phyloP scores from a whole-genome alignment of 2,888 invertebrate genomes.

The Agrochola lychnidis region DNA sequence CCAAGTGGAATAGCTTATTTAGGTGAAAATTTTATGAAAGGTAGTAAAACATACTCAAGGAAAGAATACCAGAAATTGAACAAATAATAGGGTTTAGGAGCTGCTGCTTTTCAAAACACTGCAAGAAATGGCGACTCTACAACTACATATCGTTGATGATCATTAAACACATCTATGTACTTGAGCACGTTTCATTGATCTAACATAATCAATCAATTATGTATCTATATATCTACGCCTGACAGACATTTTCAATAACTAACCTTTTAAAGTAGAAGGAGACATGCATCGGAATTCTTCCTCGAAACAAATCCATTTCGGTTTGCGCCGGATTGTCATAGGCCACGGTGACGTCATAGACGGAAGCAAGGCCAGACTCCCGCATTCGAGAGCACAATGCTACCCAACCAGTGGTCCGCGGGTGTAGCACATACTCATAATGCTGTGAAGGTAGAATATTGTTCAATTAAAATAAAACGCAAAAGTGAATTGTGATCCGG shows the following conservation, averaged over 20 bases:
- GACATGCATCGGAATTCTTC: slow-evolving; percentile 93
- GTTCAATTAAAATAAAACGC: slow-evolving; percentile 9
- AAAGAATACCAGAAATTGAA: background rate
- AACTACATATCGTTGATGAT: background rate
- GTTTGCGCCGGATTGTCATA: slow-evolving; percentile 95
- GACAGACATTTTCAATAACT: slow-evolving; percentile 1
- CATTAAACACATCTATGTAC: background rate
- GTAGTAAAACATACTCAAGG: background rate
- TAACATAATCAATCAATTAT: background rate
- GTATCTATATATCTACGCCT: too few relatives aligned
- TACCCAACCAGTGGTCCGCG: slow-evolving; percentile 95
- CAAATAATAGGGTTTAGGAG: background rate
- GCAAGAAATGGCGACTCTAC: background rate
- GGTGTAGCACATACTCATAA: slow-evolving; percentile 95
- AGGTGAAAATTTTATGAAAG: background rate
- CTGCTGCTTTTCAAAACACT: background rate
- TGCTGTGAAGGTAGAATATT: slow-evolving; percentile 70
- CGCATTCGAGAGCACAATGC: slow-evolving; percentile 91
- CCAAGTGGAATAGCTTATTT: background rate
- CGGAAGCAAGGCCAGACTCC: slow-evolving; percentile 92
- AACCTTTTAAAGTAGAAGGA: slow-evolving; percentile 94
- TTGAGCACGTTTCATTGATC: background rate
- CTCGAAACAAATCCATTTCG: slow-evolving; percentile 93
- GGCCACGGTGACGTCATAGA: slow-evolving; percentile 97
- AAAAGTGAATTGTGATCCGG: slow-evolving; percentile 9